These are phyloP conservation scores for Ormyrus rosae DNA, from an alignment of 2,888 invertebrate species.

Conservation along the genomic window DNA sequence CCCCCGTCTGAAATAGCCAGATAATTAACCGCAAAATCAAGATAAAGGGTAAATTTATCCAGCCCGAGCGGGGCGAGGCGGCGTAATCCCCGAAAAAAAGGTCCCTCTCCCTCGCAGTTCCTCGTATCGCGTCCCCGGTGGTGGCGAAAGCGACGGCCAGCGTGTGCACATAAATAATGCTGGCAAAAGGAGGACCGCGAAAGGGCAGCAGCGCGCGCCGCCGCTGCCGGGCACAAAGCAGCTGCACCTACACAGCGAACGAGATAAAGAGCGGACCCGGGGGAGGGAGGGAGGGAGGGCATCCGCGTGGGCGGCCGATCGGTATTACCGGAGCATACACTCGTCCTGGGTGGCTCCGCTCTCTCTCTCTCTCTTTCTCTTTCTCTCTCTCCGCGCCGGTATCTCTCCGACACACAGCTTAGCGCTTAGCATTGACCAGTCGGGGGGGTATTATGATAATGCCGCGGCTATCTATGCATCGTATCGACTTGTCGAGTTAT, in stretches of 20 bases:
- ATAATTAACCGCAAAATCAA: no score
- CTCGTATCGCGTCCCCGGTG: conserved; percentile 31
- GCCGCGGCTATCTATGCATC: conserved; percentile 65
- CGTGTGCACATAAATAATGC: conserved; percentile 38
- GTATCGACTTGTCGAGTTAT: conserved; percentile 69
- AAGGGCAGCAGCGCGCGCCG: conserved; percentile 15
- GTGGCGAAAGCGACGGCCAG: conserved; percentile 47
- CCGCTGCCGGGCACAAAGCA: conserved; percentile 30
- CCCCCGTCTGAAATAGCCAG: no score
- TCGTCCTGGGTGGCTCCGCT: conserved; percentile 62
- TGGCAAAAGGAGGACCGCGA: conserved; percentile 1
- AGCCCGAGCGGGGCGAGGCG: neutral
- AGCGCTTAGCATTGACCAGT: conserved; percentile 59
- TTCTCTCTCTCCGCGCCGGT: conserved; percentile 51
- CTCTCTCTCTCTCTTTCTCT: neutral
- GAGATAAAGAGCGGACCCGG: conserved; percentile 30
- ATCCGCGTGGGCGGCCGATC: conserved; percentile 62
- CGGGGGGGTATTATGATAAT: conserved; percentile 67
- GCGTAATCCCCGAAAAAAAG: no score
- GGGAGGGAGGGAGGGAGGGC: conserved; percentile 23
- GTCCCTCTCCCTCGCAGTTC: conserved; percentile 9
- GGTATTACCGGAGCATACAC: conserved; percentile 32
- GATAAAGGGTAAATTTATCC: conserved; percentile 18
- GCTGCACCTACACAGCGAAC: conserved; percentile 12
- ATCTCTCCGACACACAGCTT: conserved; percentile 55